Evolutionary conservation across 2,888 invertebrate genomes (phyloP).

Genomic region (Campoletis raptor): DNA sequence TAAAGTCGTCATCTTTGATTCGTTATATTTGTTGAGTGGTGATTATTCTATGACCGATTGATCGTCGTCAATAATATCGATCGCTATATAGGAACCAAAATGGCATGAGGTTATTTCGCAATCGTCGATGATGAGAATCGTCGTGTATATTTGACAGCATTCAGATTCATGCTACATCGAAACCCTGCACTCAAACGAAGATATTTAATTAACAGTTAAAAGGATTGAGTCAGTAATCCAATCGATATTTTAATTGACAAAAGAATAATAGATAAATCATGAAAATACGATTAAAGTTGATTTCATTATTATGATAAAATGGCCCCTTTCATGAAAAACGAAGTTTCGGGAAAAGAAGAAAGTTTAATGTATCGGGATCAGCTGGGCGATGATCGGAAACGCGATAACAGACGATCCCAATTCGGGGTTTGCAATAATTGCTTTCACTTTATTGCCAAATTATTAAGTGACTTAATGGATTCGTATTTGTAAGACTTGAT

Average conservation of each 20-base stretch:
- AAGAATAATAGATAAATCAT: neutral
- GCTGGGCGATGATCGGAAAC: slow-evolving; percentile 35
- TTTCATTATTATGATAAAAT: neutral
- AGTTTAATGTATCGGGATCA: slow-evolving; percentile 16
- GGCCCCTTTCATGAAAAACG: neutral
- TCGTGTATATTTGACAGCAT: neutral
- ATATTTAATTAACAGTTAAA: neutral
- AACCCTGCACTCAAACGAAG: neutral
- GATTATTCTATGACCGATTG: slow-evolving; percentile 11
- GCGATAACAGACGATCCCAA: slow-evolving; percentile 48
- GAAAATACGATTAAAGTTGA: neutral
- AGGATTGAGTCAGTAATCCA: neutral
- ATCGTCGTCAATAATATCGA: slow-evolving; percentile 15
- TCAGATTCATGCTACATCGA: neutral
- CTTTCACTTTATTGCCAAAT: slow-evolving; percentile 69
- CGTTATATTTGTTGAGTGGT: slow-evolving; percentile 9
- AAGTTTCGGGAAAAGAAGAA: neutral
- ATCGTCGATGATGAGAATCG: neutral
- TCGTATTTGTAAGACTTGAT: slow-evolving; percentile 23
- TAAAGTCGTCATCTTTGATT: slow-evolving; percentile 42
- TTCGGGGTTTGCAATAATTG: slow-evolving; percentile 58
- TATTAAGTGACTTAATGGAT: slow-evolving; percentile 59
- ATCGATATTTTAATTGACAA: neutral
- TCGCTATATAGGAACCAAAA: neutral
- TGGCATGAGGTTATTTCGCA: neutral